Evolutionary conservation across 2,888 invertebrate species (phyloP).

Genomic region (Drosophila cracens): DNA sequence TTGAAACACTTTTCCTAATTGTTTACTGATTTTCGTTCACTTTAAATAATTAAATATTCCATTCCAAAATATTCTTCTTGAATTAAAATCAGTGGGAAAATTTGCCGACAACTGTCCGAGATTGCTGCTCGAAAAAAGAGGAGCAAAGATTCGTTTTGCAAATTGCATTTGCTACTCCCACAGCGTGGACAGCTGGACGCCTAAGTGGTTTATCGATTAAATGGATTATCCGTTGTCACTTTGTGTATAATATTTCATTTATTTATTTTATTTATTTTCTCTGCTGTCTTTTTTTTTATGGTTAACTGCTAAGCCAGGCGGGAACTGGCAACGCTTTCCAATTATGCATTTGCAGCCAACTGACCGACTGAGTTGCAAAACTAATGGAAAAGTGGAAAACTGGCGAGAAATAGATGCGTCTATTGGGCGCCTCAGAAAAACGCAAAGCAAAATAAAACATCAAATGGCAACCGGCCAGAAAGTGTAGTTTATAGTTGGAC

Average conservation of each 20-base stretch:
- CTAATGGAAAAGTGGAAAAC: slow-evolving; percentile 33
- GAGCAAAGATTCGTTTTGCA: not conserved
- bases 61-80: too few species aligned
- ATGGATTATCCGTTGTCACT: slow-evolving; percentile 10
- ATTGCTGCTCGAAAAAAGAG: not conserved
- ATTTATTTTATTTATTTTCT: not conserved
- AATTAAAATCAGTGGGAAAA: not conserved
- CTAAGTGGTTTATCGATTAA: slow-evolving; percentile 46
- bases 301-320: slow-evolving; percentile 30
- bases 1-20: not conserved
- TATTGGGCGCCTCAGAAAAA: slow-evolving; percentile 16
- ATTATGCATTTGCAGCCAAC: slow-evolving; percentile 26
- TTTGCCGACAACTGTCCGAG: not conserved
- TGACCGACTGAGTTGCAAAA: slow-evolving; percentile 4
- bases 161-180: slow-evolving; percentile 16
- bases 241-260: not conserved
- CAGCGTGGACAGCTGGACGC: slow-evolving; percentile 2
- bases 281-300: slow-evolving; percentile 12
- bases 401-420: slow-evolving; percentile 17
- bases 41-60: not conserved
- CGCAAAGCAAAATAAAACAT: slow-evolving; percentile 7
- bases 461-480: slow-evolving; percentile 52
- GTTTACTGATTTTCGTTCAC: not conserved
- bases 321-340: slow-evolving; percentile 28
- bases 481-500: slow-evolving; percentile 36